These are phyloP conservation scores for Drosophila saltans DNA, from an alignment of 1,140 invertebrate species.

Conservation along the genomic window DNA sequence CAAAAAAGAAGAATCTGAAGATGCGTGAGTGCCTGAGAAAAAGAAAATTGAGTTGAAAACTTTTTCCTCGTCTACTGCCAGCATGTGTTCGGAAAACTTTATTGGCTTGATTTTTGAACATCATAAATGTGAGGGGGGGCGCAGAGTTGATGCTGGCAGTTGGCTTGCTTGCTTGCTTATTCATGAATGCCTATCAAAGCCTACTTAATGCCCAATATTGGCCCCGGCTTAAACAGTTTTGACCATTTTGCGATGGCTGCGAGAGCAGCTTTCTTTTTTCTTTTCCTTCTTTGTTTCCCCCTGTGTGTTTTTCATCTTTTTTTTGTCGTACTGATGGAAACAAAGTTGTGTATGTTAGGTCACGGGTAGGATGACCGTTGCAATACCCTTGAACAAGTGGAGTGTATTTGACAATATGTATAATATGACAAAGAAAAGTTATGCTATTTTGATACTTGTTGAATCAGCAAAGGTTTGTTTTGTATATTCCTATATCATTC, in stretches of 20 bases:
- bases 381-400: neutral
- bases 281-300: neutral
- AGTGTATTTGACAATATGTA: neutral
- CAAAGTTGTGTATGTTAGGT: neutral
- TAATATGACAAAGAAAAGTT: too few relatives aligned
- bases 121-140: constrained; percentile 34
- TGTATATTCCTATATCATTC: too few relatives aligned
- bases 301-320: constrained; percentile 7
- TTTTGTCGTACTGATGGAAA: neutral
- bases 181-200: constrained; percentile 76
- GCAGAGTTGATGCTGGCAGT: constrained; percentile 17
- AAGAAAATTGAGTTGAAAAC: constrained; percentile 73
- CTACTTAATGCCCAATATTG: constrained; percentile 77
- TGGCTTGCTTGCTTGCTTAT: constrained; percentile 70
- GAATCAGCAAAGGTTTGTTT: too few relatives aligned
- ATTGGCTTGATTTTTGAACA: constrained; percentile 71
- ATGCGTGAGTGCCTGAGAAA: constrained; percentile 15
- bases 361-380: neutral
- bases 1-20: constrained; percentile 33
- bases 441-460: too few relatives aligned
- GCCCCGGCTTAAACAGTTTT: constrained; percentile 70
- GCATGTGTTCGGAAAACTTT: constrained; percentile 48
- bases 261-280: constrained; percentile 5
- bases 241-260: constrained; percentile 51
- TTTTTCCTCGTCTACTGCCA: constrained; percentile 32